These are phyloP conservation scores for Adelosebastes latens DNA, from an alignment of 2,797 vertebrate genomes.

Conservation along the genomic window DNA sequence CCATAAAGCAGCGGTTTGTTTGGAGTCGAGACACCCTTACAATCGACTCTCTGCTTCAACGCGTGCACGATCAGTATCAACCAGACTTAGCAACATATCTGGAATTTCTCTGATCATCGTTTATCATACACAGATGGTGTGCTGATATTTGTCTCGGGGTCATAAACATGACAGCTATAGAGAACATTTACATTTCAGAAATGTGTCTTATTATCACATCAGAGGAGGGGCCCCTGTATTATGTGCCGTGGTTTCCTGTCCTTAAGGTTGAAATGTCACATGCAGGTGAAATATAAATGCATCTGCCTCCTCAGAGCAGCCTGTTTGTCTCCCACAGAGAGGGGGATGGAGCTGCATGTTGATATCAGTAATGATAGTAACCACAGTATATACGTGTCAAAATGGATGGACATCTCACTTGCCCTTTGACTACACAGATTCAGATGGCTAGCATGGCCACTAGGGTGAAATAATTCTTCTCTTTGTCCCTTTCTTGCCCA, in stretches of 20 bases:
- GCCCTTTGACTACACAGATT: slow-evolving; percentile 47
- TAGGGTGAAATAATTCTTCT: slow-evolving; percentile 44
- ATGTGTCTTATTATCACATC: slow-evolving; percentile 41
- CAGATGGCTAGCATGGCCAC: slow-evolving; percentile 33
- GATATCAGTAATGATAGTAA: slow-evolving; percentile 59
- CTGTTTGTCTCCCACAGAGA: slow-evolving; percentile 38
- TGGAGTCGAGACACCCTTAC: slow-evolving; percentile 21
- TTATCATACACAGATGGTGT: background rate
- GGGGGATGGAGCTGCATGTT: slow-evolving; percentile 47
- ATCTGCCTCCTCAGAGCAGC: slow-evolving; percentile 25
- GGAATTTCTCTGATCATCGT: background rate
- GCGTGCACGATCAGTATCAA: background rate
- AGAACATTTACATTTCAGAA: slow-evolving; percentile 30
- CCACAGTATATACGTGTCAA: background rate
- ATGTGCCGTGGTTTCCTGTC: slow-evolving; percentile 23
- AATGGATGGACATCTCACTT: slow-evolving; percentile 42
- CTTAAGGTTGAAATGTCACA: slow-evolving; percentile 38
- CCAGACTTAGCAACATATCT: background rate
- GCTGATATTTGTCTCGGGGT: background rate
- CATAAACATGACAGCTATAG: slow-evolving; percentile 14
- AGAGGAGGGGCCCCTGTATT: slow-evolving; percentile 1
- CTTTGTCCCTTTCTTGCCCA: slow-evolving; percentile 4
- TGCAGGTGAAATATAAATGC: slow-evolving; percentile 62
- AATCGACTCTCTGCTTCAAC: slow-evolving; percentile 1
- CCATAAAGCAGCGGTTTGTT: slow-evolving; percentile 46